Conservation (phyloP, 2,888 invertebrate species). For the Thysanoteuthis rhombus region DNA sequence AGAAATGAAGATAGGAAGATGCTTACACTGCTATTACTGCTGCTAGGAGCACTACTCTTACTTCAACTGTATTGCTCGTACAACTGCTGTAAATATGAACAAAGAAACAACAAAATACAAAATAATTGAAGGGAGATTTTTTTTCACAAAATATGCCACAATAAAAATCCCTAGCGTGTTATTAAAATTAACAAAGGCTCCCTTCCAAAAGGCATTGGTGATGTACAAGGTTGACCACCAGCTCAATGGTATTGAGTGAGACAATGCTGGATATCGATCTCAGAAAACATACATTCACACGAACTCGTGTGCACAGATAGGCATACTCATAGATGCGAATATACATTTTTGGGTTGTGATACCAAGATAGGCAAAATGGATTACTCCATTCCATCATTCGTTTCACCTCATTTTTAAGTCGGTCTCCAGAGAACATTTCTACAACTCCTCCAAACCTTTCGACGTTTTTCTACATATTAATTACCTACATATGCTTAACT, state of each 20-base stretch:
- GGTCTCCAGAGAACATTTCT: neutral
- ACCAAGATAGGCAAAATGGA: neutral
- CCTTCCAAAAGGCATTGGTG: neutral
- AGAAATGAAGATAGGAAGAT: neutral
- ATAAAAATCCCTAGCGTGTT: neutral
- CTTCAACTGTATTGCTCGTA: neutral
- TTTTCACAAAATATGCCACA: neutral
- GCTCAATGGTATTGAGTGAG: neutral
- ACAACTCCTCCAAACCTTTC: neutral
- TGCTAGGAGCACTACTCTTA: neutral
- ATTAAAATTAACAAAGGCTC: neutral
- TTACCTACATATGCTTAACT: neutral
- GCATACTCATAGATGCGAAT: neutral
- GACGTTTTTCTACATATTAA: neutral
- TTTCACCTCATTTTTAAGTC: neutral
- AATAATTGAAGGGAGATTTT: neutral
- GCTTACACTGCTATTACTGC: neutral
- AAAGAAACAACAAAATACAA: neutral
- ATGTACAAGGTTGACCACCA: neutral
- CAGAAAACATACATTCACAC: neutral
- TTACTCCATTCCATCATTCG: neutral
- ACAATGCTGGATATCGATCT: neutral
- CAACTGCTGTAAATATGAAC: neutral
- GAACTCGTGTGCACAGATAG: neutral
- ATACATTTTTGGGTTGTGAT: neutral